Evolutionary conservation across 2,888 invertebrate genomes (phyloP), one percentile per base, ranked within the genome.

Genomic region (Vesta saturnalis): DNA sequence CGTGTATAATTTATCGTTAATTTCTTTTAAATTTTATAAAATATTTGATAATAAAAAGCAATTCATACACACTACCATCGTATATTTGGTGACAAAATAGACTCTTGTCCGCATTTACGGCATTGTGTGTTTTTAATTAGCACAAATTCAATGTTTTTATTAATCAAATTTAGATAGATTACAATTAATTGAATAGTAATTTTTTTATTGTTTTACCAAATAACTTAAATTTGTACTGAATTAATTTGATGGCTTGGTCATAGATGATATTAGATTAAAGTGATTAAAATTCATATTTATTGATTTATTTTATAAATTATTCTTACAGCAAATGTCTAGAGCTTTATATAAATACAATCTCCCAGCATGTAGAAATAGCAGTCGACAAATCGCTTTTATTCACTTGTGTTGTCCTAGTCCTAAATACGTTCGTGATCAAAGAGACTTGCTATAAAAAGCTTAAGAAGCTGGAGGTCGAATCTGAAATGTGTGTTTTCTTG

Each of bases 371-470:
- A 23, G 39, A 61, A 21, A n/a, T 39, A 39, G 14, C 55, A 22
- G 55, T 62, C 55, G 46, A 43, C 54, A 62, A 56, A 62, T 62
- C 54, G 39, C 54, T 54, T 49, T 19, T 23, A 60, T 49, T 60
- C 52, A 39, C 23, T n/a, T 60, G 23, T 30, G 54, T 60, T 52
- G 18, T 54, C 54, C n/a, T 60, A 52, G 52, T 18, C 54, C 49
- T 54, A 47, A 52, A 60, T 60, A 60, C 54, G 60, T 35, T n/a
- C 60, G 18, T 15, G 54, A 54, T 60, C 60, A 60, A 60, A 54
- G 60, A 16, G 60, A 60, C 10, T 60, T 22, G 49, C 23, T 49
- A 49, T 49, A 60, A 60, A 60, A 60, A 60, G 60, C 35, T 60
- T 12, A 60, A 60, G 49, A 60, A 59, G 59, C 22, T 46, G 46